Conservation (phyloP, 2,113 vertebrate species). For the Caretta caretta region DNA sequence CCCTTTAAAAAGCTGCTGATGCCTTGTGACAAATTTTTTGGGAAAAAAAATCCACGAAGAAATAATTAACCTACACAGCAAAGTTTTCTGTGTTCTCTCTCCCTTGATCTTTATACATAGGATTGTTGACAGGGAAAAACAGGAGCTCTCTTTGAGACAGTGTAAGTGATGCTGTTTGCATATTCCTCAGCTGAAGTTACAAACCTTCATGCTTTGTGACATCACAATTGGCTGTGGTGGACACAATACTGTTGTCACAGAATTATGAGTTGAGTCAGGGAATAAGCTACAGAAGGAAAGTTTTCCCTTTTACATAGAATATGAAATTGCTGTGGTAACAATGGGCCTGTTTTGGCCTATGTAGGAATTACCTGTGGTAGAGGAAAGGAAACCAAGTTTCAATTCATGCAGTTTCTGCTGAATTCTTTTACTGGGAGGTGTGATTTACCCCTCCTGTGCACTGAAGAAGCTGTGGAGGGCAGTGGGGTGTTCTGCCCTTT, state of each 20-base stretch:
- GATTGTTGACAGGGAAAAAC: not conserved
- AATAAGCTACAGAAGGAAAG: not conserved
- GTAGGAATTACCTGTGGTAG: conserved; percentile 9
- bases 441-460: conserved; percentile 64
- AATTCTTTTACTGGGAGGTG: conserved; percentile 54
- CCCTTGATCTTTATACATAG: not conserved
- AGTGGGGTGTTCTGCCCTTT: not conserved
- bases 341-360: conserved; percentile 60
- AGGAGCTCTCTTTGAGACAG: not conserved
- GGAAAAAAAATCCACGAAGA: not conserved
- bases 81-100: not conserved
- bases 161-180: not conserved
- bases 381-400: conserved; percentile 52
- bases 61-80: not conserved
- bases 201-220: not conserved
- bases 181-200: not conserved
- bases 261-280: not conserved
- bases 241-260: not conserved
- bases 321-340: conserved; percentile 2
- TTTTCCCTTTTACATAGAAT: not conserved
- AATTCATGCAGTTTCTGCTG: conserved; percentile 67
- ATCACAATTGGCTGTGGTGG: not conserved
- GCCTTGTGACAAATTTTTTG: not conserved
- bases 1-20: not conserved
- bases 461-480: conserved; percentile 58